Evolutionary conservation across 1,140 invertebrate genomes (phyloP).

Genomic region (Apis dorsata): DNA sequence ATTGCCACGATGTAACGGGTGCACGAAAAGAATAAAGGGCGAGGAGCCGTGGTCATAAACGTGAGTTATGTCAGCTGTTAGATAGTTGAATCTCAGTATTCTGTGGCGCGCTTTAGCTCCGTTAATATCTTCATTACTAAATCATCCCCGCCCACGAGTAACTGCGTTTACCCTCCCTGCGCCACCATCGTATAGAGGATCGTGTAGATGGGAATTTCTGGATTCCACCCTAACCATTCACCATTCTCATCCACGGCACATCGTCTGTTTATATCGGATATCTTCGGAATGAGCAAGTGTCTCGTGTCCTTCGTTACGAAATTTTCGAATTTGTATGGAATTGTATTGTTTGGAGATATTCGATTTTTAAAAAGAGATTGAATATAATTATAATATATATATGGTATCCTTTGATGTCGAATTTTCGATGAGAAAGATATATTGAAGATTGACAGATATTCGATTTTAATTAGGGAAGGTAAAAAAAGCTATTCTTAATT

Average conservation of each 20-base stretch:
- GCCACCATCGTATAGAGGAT: neutral
- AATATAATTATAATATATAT: too few species aligned
- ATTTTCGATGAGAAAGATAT: too few species aligned
- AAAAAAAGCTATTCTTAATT: too few species aligned
- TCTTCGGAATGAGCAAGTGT: conserved; percentile 27
- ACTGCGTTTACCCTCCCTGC: conserved; percentile 52
- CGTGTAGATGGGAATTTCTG: conserved; percentile 56
- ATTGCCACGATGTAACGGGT: conserved; percentile 53
- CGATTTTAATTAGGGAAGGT: too few species aligned
- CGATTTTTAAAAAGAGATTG: too few species aligned
- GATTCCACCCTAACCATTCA: conserved; percentile 42
- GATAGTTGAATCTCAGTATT: conserved; percentile 80
- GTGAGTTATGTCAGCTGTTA: conserved; percentile 79
- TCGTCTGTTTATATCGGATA: conserved; percentile 56
- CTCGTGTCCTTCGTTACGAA: neutral
- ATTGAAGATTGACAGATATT: too few species aligned
- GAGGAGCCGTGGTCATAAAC: conserved; percentile 71
- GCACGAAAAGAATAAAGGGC: conserved; percentile 33
- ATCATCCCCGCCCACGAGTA: conserved; percentile 74
- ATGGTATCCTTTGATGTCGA: too few species aligned
- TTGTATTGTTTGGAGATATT: too few species aligned
- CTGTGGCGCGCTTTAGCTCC: conserved; percentile 76
- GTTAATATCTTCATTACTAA: conserved; percentile 80
- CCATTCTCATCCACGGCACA: conserved; percentile 65
- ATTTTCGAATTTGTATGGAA: neutral